Evolutionary conservation across 2,888 invertebrate species (phyloP), one percentile per base, ranked within the genome.

Genomic region (Torymus auratus): DNA sequence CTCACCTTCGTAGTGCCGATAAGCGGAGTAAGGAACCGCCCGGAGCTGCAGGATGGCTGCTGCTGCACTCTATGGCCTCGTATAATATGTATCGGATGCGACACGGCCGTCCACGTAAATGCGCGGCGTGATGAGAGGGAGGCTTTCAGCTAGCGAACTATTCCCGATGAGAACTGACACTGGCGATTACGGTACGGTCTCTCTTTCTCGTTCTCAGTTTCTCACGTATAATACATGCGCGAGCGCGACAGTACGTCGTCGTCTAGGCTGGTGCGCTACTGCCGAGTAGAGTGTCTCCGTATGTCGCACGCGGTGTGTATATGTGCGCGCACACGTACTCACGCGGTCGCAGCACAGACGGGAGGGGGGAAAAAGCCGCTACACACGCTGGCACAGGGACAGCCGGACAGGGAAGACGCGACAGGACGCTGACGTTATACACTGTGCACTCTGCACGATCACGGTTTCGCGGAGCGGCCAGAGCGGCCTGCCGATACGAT

Each of bases 11-110:
- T 60, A 28, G 28, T 7, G 28, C 28, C 28, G 78, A 58, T 50
- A 20, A 13, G 3, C 71, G 28, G 28, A 28, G 28, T 7, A 62
- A 78, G 78, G 78, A 73, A 73, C 72, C 78, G 72, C 72, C 72
- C 78, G 78, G 78, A 17, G 10, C 11, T 11, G n/a, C 23, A 50
- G 62, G 28, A 28, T 28, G 28, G 28, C 28, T 28, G 28, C 28
- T 28, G 53, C 17, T 53, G 60, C 15, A 23, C 28, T 13, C 60
- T 60, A 60, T 12, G 23, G 20, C n/a, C 53, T 17, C 20, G 50
- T 12, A 50, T 50, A 67, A 67, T 15, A 17, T 53, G 17, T 17
- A 53, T 17, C 17, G 53, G 13, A 17, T 11, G 56, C 53, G 55
- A 56, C 12, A 14, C 17, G 20, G 4, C 15, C 67, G 17, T 20